A percentile compares a stretch with the other conserved stretches of the same genome.
phyloP scores from a whole-genome alignment of 2,888 invertebrate species.

The Platycheirus rosarum region DNA sequence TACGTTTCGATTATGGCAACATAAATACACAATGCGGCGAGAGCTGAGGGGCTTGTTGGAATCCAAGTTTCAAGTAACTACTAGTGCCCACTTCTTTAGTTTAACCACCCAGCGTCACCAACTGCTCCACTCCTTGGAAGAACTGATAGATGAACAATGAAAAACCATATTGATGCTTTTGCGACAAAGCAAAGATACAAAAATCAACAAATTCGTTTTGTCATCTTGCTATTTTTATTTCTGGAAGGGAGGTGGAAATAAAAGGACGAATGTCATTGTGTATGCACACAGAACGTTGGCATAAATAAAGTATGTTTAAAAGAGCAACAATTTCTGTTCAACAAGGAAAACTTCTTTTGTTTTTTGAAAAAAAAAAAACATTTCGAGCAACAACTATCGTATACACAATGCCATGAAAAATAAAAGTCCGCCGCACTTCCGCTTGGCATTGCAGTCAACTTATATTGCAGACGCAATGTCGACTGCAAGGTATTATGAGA shows the following conservation, averaged over 20 bases:
- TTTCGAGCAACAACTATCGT: slow-evolving; percentile 9
- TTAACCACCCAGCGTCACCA: neutral
- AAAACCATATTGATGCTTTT: slow-evolving; percentile 55
- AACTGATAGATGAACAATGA: slow-evolving; percentile 18
- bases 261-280: slow-evolving; percentile 18
- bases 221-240: slow-evolving; percentile 49
- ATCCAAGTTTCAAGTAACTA: too few species aligned
- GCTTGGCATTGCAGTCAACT: slow-evolving; percentile 44
- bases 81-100: too few species aligned
- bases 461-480: slow-evolving; percentile 58
- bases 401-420: slow-evolving; percentile 37
- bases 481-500: slow-evolving; percentile 38
- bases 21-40: slow-evolving; percentile 37
- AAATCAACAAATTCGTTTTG: slow-evolving; percentile 46
- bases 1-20: slow-evolving; percentile 10
- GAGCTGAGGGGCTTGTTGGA: too few species aligned
- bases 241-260: slow-evolving; percentile 29
- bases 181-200: slow-evolving; percentile 33
- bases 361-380: slow-evolving; percentile 19
- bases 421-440: slow-evolving; percentile 48
- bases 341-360: slow-evolving; percentile 57
- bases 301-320: slow-evolving; percentile 9
- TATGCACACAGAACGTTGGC: slow-evolving; percentile 12
- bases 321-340: slow-evolving; percentile 20
- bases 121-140: neutral